Percentiles rank a stretch among this genome's conserved stretches.
Conservation (phyloP, 1,140 invertebrate genomes). For the Euglossa dilemma region DNA sequence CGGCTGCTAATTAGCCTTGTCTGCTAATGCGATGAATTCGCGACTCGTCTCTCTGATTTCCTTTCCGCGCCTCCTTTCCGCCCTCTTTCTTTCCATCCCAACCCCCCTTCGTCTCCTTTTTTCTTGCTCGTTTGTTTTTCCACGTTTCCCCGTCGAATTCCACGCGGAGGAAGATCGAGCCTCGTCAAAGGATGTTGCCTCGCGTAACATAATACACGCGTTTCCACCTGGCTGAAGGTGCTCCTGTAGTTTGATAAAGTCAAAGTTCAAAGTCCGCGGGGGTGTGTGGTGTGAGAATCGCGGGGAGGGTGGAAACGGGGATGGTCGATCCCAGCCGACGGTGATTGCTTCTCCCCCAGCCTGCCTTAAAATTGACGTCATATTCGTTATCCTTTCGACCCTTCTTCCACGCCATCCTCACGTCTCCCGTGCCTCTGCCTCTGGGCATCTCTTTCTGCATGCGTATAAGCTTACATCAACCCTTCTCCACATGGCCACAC, state of each 20-base stretch:
- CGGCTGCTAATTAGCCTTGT: constrained; percentile 50
- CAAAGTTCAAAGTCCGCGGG: constrained; percentile 73
- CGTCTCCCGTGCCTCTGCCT: constrained; percentile 63
- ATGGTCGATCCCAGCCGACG: constrained; percentile 68
- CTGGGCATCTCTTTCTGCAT: constrained; percentile 70
- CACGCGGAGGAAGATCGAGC: constrained; percentile 39
- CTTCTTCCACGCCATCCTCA: constrained; percentile 74
- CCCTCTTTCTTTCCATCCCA: not conserved
- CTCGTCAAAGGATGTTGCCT: constrained; percentile 61
- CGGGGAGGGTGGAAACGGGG: constrained; percentile 46
- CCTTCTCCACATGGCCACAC: constrained; percentile 70
- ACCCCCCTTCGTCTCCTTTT: not conserved
- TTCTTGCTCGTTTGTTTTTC: not conserved
- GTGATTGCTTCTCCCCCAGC: constrained; percentile 77
- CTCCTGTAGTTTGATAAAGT: constrained; percentile 68
- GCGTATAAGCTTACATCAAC: constrained; percentile 73
- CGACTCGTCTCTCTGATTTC: not conserved
- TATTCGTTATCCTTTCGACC: constrained; percentile 82
- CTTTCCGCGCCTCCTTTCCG: too few species aligned
- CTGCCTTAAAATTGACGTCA: constrained; percentile 81
- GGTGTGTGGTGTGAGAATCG: constrained; percentile 65
- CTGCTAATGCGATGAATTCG: constrained; percentile 33
- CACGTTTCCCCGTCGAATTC: constrained; percentile 29
- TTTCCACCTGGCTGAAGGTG: constrained; percentile 69
- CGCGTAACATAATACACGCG: constrained; percentile 64